A percentile compares a stretch with the other conserved stretches of the same genome.
These are phyloP conservation scores for Bradypodion ventrale DNA, from an alignment of 2,797 vertebrate genomes.

Conservation along the genomic window DNA sequence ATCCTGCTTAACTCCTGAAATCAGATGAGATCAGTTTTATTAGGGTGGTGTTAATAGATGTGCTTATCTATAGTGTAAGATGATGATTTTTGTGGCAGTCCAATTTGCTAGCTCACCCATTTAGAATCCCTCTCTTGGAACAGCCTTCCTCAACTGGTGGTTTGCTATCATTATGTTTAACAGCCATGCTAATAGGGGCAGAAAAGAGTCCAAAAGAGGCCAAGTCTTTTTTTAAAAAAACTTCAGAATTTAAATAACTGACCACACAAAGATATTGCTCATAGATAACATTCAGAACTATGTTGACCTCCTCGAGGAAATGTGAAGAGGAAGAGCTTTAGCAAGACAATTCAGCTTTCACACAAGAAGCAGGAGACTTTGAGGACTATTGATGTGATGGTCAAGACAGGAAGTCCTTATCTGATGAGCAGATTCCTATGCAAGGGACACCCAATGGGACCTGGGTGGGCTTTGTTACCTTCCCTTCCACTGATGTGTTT, in stretches of 20 bases:
- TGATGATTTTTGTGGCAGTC: no score
- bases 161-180: background rate
- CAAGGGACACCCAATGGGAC: conserved; percentile 49
- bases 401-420: conserved; percentile 63
- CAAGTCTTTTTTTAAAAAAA: background rate
- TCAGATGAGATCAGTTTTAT: no score
- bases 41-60: no score
- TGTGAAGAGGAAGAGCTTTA: conserved; percentile 13
- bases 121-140: background rate
- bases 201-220: background rate
- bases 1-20: no score
- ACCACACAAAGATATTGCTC: background rate
- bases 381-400: conserved; percentile 52
- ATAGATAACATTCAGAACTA: background rate
- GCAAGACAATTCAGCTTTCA: background rate
- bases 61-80: no score
- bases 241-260: background rate
- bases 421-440: conserved; percentile 52
- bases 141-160: background rate
- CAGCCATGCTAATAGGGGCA: background rate
- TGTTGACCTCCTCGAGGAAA: background rate
- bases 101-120: no score
- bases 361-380: conserved; percentile 42
- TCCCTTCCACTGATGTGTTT: conserved; percentile 6
- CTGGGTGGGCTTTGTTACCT: conserved; percentile 60